Evolutionary conservation across 2,888 invertebrate genomes (phyloP), one percentile per base, ranked within the genome.

Genomic region (Acronicta psi): DNA sequence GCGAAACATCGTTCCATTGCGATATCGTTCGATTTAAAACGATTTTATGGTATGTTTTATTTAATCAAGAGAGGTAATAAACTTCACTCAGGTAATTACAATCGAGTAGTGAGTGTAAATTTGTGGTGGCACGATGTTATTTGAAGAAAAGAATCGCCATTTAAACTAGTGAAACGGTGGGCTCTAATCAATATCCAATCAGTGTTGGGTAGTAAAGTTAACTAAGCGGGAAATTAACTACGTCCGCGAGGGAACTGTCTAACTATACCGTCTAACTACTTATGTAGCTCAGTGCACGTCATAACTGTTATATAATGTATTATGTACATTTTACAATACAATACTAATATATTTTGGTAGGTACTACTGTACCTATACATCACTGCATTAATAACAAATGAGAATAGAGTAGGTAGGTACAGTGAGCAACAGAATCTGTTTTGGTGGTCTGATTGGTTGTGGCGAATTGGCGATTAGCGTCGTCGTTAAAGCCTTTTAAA

Each of bases 111-210:
- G 87, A 92, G 93, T 93, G 92, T 93, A 93, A 92, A 92, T 92
- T 85, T 90, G 89, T 85, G 81, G 85, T 87, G 77, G 86, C 77
- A 83, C 84, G 83, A 88, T 92, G 92, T 91, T 89, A 88, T 88
- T 87, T 88, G 83, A 68, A 86, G 84, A 87, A 89, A 90, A 90
- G 86, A 89, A 90, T 87, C 83, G 85, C 83, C 85, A 86, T 89
- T 91, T 90, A 86, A 88, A 90, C 84, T 78, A 79, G 86, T 85
- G 89, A 87, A 91, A 91, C 87, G 82, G 83, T 81, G 84, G 85
- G 78, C 88, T 93, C 91, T 93, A 94, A 93, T 94, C 93, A 93
- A 93, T 92, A 89, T 92, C 91, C 93, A 93, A 94, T 94, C 94
- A 93, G 84, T 78, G 85, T 75, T 62, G 68, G 80, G 91, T 77